A percentile compares a stretch with the other conserved stretches of the same genome.
Conservation (phyloP, 2,888 invertebrate genomes). For the Drosophila borborema region DNA sequence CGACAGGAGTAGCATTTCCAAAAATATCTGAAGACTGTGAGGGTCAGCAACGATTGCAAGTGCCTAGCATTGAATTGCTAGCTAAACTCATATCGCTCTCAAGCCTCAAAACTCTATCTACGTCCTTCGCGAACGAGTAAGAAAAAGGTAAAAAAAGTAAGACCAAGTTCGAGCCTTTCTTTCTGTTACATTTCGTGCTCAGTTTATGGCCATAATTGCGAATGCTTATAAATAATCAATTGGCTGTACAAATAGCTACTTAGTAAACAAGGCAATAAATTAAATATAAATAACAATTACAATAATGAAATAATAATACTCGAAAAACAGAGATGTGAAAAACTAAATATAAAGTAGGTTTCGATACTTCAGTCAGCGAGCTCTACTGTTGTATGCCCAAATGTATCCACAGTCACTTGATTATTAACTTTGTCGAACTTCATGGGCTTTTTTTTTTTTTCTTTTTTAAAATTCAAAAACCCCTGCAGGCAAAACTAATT, state of each 20-base stretch:
- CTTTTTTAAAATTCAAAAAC: not conserved
- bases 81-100: not conserved
- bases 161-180: not conserved
- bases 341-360: not conserved
- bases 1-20: not conserved
- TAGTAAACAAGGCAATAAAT: not conserved
- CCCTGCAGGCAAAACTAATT: not conserved
- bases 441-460: not conserved
- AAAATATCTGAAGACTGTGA: not conserved
- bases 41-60: not conserved
- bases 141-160: no score
- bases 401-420: fast-evolving
- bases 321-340: not conserved
- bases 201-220: not conserved
- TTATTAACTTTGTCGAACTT: not conserved
- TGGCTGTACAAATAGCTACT: not conserved
- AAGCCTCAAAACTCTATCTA: not conserved
- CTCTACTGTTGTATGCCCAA: not conserved
- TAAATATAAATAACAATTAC: not conserved
- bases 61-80: not conserved
- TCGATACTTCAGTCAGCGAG: not conserved
- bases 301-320: not conserved
- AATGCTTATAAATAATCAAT: constrained; percentile 6
- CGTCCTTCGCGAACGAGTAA: no score
- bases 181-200: not conserved